Conservation (phyloP, 2,888 invertebrate genomes). For the Unio delphinus region DNA sequence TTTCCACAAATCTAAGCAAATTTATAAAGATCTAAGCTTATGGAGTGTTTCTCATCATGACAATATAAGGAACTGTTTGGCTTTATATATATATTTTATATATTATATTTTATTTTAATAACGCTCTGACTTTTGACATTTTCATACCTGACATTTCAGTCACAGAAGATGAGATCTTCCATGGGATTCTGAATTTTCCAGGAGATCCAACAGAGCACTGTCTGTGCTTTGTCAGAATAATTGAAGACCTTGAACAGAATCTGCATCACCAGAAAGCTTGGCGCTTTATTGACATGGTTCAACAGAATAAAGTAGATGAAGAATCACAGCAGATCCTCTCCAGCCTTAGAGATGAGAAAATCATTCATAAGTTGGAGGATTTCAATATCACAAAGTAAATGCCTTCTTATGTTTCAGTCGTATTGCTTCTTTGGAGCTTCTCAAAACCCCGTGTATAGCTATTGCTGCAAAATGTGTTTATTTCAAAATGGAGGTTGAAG, state of each 20-base stretch:
- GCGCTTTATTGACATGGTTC: slow-evolving; percentile 46
- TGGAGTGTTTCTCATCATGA: too few relatives aligned
- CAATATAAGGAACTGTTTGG: background rate
- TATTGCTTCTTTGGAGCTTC: background rate
- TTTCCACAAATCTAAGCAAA: too few relatives aligned
- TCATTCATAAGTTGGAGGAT: slow-evolving; percentile 27
- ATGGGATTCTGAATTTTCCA: slow-evolving; percentile 41
- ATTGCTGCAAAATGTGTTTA: too few relatives aligned
- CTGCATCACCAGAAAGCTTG: slow-evolving; percentile 39
- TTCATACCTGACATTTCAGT: slow-evolving; percentile 28
- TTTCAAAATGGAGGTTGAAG: too few relatives aligned
- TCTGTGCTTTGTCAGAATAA: slow-evolving; percentile 50
- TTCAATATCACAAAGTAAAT: slow-evolving; percentile 27
- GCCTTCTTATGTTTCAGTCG: background rate
- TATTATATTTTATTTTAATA: background rate
- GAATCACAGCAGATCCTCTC: slow-evolving; percentile 45
- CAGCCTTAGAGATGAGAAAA: slow-evolving; percentile 39
- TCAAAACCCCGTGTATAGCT: background rate
- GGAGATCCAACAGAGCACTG: slow-evolving; percentile 41
- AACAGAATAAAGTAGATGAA: slow-evolving; percentile 25
- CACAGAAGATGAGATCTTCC: slow-evolving; percentile 49
- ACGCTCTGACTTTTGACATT: background rate
- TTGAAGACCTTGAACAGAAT: slow-evolving; percentile 44
- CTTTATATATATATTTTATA: background rate
- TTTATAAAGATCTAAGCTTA: too few relatives aligned